These are phyloP conservation scores for Bombus terrestris DNA, from an alignment of 1,140 invertebrate species.

Conservation along the genomic window DNA sequence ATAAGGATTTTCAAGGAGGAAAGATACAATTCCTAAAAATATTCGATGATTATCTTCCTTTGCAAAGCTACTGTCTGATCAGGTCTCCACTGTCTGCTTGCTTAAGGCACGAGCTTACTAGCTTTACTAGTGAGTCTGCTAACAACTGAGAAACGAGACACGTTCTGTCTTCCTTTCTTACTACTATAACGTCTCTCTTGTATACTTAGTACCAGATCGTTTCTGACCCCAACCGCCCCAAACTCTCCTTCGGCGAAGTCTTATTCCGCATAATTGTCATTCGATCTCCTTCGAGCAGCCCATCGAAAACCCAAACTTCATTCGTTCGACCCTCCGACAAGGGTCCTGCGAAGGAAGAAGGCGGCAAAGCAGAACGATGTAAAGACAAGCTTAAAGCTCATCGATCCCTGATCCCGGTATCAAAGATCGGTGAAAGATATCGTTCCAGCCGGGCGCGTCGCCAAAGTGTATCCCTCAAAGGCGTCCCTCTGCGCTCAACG, in stretches of 20 bases:
- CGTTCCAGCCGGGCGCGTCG: not conserved
- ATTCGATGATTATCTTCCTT: not conserved
- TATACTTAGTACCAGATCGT: too few species aligned
- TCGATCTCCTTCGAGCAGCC: not conserved
- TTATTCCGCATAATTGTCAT: not conserved
- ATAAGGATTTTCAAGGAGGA: too few species aligned
- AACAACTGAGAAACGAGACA: not conserved
- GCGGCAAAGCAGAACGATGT: not conserved
- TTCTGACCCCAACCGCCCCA: not conserved
- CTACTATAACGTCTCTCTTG: too few species aligned
- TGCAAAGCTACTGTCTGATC: too few species aligned
- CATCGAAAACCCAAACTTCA: not conserved
- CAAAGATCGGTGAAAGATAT: constrained; percentile 13
- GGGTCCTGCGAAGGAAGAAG: not conserved
- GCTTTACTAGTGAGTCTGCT: not conserved
- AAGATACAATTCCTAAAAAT: too few species aligned
- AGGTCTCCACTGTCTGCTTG: too few species aligned
- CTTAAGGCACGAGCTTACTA: too few species aligned
- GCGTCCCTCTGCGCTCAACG: not conserved
- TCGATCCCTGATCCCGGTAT: not conserved
- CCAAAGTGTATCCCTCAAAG: not conserved
- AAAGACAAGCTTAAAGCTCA: not conserved
- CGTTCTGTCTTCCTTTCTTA: too few species aligned
- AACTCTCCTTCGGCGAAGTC: not conserved
- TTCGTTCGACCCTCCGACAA: not conserved